Evolutionary conservation across 1,140 invertebrate genomes (phyloP).

Genomic region (Pteromalus puparum): DNA sequence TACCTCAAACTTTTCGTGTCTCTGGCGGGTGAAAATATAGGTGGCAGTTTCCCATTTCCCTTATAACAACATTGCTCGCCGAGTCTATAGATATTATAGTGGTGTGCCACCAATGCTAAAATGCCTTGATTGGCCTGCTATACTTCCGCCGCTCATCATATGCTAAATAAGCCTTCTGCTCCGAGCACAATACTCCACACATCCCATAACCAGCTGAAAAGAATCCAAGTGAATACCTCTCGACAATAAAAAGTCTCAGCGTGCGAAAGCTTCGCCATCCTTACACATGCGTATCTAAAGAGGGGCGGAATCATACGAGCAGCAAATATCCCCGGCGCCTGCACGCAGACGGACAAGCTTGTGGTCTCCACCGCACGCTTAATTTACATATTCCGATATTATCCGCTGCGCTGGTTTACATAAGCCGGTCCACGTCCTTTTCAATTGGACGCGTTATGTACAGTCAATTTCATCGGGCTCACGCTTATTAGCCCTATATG

Average conservation of each 20-base stretch:
- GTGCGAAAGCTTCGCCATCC: conserved; percentile 12
- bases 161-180: too few species aligned
- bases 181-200: neutral
- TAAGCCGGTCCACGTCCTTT: conserved; percentile 12
- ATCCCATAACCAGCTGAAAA: neutral
- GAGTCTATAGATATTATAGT: too few species aligned
- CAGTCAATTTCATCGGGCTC: conserved; percentile 40
- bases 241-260: neutral
- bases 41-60: too few species aligned
- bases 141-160: too few species aligned
- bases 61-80: too few species aligned
- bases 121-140: too few species aligned
- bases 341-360: neutral
- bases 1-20: too few species aligned
- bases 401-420: conserved; percentile 24
- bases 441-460: neutral
- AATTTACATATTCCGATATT: conserved; percentile 51
- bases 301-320: neutral
- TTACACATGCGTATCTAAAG: too few species aligned
- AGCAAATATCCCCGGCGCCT: neutral
- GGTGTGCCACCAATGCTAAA: too few species aligned
- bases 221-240: neutral
- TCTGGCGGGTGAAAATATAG: too few species aligned
- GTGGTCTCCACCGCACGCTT: neutral
- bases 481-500: conserved; percentile 29